Evolutionary conservation across 2,113 vertebrate genomes (phyloP), one percentile per base, ranked within the genome.

Genomic region (Tetrax tetrax): DNA sequence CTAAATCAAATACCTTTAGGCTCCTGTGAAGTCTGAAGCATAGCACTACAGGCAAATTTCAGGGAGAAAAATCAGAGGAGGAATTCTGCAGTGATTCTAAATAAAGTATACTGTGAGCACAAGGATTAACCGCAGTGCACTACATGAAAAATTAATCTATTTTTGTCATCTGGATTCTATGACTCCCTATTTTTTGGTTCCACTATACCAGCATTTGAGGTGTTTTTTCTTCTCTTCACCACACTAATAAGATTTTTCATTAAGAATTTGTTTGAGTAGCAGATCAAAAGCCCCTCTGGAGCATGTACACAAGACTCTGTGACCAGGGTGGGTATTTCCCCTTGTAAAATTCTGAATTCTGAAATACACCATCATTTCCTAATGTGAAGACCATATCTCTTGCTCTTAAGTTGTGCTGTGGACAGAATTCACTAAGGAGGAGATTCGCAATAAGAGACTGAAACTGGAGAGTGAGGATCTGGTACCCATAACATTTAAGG

Each of bases 1-100:
- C 81, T 70, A 66, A 96, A 83, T 93, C 80, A 93, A 94, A 94
- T 87, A 92, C 83, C 92, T 96, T 86, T 89, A 94, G 65, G 85
- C 6, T 91, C 28, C 76, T 80, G 59, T 75, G 64, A 85, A 72
- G 56, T 93, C 91, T 83, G 83, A 89, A 87, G 75, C 83, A 75
- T 50, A 91, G 13, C 29, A 75, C 71, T 92, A 87, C 28, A 23
- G 71, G 31, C 27, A 81, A 95, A 80, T 92, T 94, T 96, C 61
- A 27, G n/a, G 31, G 28, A 51, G 37, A 84, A 93, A 95, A 90
- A 94, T 47, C 75, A 96, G 80, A 66, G 29, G 41, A 94, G 28
- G 48, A 87, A 89, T 93, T 92, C 80, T 86, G 74, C 75, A 83
- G 63, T 63, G 87, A 87, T 92, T 94, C 93, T 92, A 96, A 94